Evolutionary conservation across 2,797 vertebrate species (phyloP).

Genomic region (Urocyon cinereoargenteus): DNA sequence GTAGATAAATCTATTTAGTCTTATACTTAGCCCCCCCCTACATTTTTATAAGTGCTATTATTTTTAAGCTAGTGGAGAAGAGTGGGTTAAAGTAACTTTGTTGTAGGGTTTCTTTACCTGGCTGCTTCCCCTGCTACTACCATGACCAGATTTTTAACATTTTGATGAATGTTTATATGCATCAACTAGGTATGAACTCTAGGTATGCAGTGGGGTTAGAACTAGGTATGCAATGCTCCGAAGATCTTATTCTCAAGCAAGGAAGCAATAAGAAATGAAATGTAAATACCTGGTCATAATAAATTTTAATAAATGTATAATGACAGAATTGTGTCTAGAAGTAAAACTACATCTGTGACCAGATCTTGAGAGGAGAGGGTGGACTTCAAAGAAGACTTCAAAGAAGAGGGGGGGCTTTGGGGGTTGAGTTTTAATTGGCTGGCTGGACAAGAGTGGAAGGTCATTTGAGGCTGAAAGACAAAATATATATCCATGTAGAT

Average conservation of each 20-base stretch:
- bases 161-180: background rate
- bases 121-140: background rate
- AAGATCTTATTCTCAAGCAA: background rate
- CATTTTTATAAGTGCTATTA: slow-evolving; percentile 19
- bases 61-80: background rate
- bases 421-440: slow-evolving; percentile 47
- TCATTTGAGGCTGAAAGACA: slow-evolving; percentile 13
- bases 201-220: background rate
- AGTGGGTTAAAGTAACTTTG: background rate
- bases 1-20: background rate
- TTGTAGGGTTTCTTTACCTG: background rate
- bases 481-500: background rate
- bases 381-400: slow-evolving; percentile 50
- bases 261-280: background rate
- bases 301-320: slow-evolving; percentile 16
- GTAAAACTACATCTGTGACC: background rate
- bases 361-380: background rate
- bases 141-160: background rate
- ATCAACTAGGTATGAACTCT: background rate
- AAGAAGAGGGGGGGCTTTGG: background rate
- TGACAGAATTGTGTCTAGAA: slow-evolving; percentile 14
- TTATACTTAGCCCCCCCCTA: background rate
- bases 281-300: background rate
- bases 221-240: background rate
- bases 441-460: background rate